Evolutionary conservation across 2,888 invertebrate genomes (phyloP), one percentile per base, ranked within the genome.

Genomic region (Actias luna): DNA sequence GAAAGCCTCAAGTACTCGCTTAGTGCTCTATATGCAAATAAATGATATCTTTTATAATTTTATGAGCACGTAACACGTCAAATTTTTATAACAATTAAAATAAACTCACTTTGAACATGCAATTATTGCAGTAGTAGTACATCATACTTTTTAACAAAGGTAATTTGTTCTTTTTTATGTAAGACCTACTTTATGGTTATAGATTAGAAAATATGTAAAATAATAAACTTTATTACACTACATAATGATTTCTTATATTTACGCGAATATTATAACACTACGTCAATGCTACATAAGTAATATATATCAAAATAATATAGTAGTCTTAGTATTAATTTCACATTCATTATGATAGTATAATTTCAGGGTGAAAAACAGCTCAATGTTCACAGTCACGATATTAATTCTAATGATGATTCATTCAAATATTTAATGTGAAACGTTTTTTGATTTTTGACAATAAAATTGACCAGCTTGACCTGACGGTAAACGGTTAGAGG

Each of bases 71-170:
- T 67, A 73, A 71, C 74, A 76, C 73, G 75, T 71, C 73, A 16
- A 42, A 42, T 36, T 31, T 42, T 62, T 31, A 58, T 25, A 50
- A 50, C 58, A 39, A 58, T 31, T 39, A 58, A 31, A 79, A 55
- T 55, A 82, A 83, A 85, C 84, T 81, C 73, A 71, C 75, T 69
- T 75, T 73, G 74, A 79, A 78, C 85, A 85, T 82, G 85, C 83
- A 76, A 83, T 78, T 78, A 25, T 50, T 50, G 77, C 72, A 79
- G 70, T 66, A 65, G 69, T 68, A 72, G 63, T 62, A 69, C 66
- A 68, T 72, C 74, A 70, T 74, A 76, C 69, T 72, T 67, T 69
- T 65, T 75, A 33, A 78, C 77, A 77, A 76, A 77, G 74, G 73
- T 78, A 77, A 84, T 85, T 85, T 82, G 79, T 80, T 78, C 77